Percentiles rank a stretch among this genome's conserved stretches.
Conservation (phyloP, 2,888 invertebrate species). For the Anodontia alba region DNA sequence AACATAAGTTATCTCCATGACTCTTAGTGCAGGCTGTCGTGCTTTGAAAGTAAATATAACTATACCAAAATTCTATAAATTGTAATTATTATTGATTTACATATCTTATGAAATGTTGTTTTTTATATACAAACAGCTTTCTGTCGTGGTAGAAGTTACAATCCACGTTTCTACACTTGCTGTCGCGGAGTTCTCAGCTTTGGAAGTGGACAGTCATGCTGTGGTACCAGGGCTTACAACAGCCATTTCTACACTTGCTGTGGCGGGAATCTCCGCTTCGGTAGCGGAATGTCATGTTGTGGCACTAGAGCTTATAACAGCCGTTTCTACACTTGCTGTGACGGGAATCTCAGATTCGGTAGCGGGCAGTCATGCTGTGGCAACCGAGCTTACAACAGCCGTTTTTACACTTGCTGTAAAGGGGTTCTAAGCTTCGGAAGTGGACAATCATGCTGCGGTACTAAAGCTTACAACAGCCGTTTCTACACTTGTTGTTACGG, state of each 20-base stretch:
- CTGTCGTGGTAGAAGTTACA: not conserved
- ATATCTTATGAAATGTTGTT: too few species aligned
- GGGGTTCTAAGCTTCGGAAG: not conserved
- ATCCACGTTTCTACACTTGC: not conserved
- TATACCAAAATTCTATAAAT: too few species aligned
- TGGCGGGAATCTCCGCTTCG: not conserved
- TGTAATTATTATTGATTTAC: too few species aligned
- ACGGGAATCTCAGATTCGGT: not conserved
- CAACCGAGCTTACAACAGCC: not conserved
- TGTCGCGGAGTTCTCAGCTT: not conserved
- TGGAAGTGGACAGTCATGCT: conserved; percentile 12
- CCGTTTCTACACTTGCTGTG: conserved; percentile 8
- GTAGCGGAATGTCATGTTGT: not conserved
- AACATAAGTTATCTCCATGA: too few species aligned
- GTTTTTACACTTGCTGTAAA: conserved; percentile 1
- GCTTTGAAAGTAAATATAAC: too few species aligned
- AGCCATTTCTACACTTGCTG: not conserved
- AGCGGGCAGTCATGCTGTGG: conserved; percentile 10
- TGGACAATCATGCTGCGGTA: conserved; percentile 16
- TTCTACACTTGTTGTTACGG: not conserved
- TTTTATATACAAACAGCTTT: not conserved
- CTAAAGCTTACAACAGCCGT: not conserved
- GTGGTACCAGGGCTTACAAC: conserved; percentile 1
- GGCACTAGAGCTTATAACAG: not conserved
- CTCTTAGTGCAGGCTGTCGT: too few species aligned